A percentile compares a stretch with the other conserved stretches of the same genome.
Conservation (phyloP, 2,113 vertebrate genomes). For the Scatophagus argus region DNA sequence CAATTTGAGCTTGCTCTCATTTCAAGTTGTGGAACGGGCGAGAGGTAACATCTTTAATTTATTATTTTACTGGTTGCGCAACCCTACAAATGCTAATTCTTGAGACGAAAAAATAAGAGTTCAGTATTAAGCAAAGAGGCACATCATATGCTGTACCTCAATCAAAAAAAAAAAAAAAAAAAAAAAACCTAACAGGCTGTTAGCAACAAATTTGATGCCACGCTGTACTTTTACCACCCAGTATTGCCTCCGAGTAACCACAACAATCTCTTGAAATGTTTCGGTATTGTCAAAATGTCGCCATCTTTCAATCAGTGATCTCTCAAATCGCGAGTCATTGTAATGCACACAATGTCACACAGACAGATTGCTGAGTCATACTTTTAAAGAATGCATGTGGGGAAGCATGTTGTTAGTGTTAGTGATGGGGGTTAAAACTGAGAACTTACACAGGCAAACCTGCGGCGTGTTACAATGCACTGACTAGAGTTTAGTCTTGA, state of each 20-base stretch:
- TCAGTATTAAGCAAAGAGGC: slow-evolving; percentile 11
- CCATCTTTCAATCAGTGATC: neutral
- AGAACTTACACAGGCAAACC: slow-evolving; percentile 62
- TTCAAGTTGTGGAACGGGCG: neutral
- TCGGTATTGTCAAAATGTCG: slow-evolving; percentile 16
- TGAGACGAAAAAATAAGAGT: slow-evolving; percentile 48
- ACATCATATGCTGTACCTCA: slow-evolving; percentile 3
- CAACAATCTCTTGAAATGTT: slow-evolving; percentile 11
- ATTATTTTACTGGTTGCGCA: slow-evolving; percentile 12
- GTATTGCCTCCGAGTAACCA: neutral
- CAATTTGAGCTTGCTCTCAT: neutral
- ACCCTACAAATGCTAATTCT: slow-evolving; percentile 34
- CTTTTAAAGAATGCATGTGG: slow-evolving; percentile 9
- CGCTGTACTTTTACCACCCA: neutral
- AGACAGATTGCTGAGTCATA: slow-evolving; percentile 31
- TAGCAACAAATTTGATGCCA: slow-evolving; percentile 24
- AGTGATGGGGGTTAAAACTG: slow-evolving; percentile 25
- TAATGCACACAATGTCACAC: neutral
- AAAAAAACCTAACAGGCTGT: slow-evolving; percentile 20
- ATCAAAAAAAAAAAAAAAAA: too few relatives aligned
- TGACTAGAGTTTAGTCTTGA: slow-evolving; percentile 75
- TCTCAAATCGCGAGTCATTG: neutral
- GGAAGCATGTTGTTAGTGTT: slow-evolving; percentile 56
- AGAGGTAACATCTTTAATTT: neutral
- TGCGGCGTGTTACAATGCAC: slow-evolving; percentile 86